Base-by-base conservation (phyloP, 2,113 vertebrate species). In the Chaenogobius annularis region DNA sequence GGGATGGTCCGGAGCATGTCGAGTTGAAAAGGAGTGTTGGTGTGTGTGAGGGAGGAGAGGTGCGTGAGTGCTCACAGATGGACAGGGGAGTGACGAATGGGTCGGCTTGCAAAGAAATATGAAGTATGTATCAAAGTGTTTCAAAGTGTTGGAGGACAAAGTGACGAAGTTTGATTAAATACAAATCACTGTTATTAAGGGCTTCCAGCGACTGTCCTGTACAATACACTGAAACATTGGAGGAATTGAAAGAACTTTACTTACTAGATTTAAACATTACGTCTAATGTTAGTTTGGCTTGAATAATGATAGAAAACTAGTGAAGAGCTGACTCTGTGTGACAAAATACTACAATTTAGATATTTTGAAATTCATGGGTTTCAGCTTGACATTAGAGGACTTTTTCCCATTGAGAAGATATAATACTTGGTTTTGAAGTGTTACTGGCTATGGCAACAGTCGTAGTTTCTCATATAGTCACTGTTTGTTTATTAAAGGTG, bases 61-160 rank as follows among this genome's bases (percentile, higher is more conserved):
- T 3, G 11, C 15, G 15, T 0, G 61, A 74, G 77, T 37, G 40
- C 46, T 73, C 70, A 56, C 66, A 85, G 77, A 84, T 73, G 81
- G 56, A 72, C 31, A 55, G 31, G 46, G 62, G 35, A 71, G 47
- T 20, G 73, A 69, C 68, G 76, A 80, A 67, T 63, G 47, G 55
- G 20, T 15, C 3, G 26, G 70, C 70, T 67, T 74, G 69, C 15
- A 50, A 15, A 64, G 44, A 17, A 75, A 78, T 72, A 26, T 72
- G 73, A 0, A 20, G 8, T 22, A 7, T 26, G 66, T 70, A 70
- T 56, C 40, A 62, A 14, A 63, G 61, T 14, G 14, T 47, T 63
- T 63, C 17, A 43, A 5, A n/a, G 61, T 1, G 58, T 12, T 35
- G 14, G 58, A 17, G 58, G 26, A 61, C 58, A 31, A 35, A 35